phyloP scores from a whole-genome alignment of 2,797 vertebrate genomes.

The Cyprinodon diabolis region DNA sequence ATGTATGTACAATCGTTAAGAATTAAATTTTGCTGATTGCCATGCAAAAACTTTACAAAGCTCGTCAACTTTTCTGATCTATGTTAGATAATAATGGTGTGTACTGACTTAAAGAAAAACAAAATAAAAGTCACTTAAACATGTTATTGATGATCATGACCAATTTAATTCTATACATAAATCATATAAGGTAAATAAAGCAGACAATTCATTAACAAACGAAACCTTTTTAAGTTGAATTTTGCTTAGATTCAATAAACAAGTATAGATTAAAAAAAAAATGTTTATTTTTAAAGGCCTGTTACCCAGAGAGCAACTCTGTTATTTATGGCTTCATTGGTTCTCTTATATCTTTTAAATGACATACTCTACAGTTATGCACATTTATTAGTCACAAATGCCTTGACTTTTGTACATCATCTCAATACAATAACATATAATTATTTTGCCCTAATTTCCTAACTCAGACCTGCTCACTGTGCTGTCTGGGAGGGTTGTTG shows the following conservation, averaged over 20 bases:
- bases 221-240: neutral
- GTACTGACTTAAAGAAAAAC: neutral
- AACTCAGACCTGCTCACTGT: constrained; percentile 28
- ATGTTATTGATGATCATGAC: neutral
- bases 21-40: neutral
- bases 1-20: neutral
- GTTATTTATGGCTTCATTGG: constrained; percentile 46
- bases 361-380: constrained; percentile 21
- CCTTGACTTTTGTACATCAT: constrained; percentile 48
- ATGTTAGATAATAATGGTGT: neutral
- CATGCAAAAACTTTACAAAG: neutral
- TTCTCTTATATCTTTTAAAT: constrained; percentile 52
- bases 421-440: constrained; percentile 11
- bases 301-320: constrained; percentile 21
- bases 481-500: constrained; percentile 43
- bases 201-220: neutral
- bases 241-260: neutral
- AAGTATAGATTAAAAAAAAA: neutral
- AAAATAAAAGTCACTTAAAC: neutral
- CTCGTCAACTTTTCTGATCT: neutral
- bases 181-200: neutral
- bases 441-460: constrained; percentile 15
- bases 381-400: constrained; percentile 22
- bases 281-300: constrained; percentile 27
- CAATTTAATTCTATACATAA: neutral